Conservation (phyloP, 2,113 vertebrate species). For the Archilochus colubris region DNA sequence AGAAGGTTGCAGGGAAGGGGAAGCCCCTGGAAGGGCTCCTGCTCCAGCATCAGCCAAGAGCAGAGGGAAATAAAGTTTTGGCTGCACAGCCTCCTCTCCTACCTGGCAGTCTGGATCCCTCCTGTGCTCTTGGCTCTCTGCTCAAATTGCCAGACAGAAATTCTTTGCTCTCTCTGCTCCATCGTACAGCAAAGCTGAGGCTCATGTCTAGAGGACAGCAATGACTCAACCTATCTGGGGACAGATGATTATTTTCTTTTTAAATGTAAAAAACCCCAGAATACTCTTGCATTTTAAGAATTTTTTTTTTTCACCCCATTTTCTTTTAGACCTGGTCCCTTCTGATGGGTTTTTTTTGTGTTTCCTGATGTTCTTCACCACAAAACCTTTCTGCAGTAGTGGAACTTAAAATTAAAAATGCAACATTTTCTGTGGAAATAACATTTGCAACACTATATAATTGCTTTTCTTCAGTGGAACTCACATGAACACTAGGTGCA, state of each 20-base stretch:
- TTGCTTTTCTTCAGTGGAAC: neutral
- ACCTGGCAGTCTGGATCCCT: neutral
- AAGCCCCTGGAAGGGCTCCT: neutral
- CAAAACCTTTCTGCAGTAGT: neutral
- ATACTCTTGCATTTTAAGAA: neutral
- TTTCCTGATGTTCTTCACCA: neutral
- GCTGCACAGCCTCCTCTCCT: neutral
- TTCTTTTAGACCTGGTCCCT: neutral
- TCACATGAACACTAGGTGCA: conserved; percentile 28
- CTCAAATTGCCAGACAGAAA: neutral
- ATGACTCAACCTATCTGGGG: neutral
- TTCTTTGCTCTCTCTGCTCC: neutral
- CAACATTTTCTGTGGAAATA: neutral
- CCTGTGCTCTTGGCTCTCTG: neutral
- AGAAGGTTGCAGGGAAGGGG: neutral
- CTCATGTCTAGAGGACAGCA: neutral
- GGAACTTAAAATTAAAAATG: neutral
- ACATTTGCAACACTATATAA: conserved; percentile 2
- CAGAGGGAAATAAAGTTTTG: neutral
- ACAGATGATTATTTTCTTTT: neutral
- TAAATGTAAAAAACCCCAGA: neutral
- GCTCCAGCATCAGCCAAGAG: neutral
- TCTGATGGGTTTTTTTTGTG: neutral
- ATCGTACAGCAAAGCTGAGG: neutral
- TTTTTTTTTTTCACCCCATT: neutral